Conservation (phyloP, 2,797 vertebrate species). For the Paramormyrops hopkinsi region DNA sequence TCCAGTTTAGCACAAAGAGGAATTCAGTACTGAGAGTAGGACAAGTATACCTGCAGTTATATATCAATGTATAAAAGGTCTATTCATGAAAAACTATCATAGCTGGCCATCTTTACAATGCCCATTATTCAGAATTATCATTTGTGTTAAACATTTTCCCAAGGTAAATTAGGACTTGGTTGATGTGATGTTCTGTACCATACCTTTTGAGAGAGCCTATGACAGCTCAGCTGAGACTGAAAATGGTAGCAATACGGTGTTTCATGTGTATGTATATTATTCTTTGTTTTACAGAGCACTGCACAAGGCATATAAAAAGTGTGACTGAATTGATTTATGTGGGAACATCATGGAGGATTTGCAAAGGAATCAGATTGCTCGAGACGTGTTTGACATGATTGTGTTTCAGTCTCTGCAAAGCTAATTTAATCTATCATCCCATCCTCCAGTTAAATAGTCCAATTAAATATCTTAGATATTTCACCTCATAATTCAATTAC, state of each 20-base stretch:
- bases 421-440: constrained; percentile 25
- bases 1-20: background rate
- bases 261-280: background rate
- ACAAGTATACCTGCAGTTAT: background rate
- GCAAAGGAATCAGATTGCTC: background rate
- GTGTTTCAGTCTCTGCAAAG: background rate
- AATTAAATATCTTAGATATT: background rate
- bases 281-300: background rate
- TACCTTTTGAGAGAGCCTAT: background rate
- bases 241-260: background rate
- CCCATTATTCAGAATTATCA: background rate
- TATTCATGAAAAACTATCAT: background rate
- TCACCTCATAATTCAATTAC: constrained; percentile 9
- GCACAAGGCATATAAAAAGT: background rate
- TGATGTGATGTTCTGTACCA: background rate
- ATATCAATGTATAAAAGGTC: background rate
- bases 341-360: background rate
- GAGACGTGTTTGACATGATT: constrained; percentile 2
- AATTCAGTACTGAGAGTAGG: background rate
- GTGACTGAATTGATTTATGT: background rate
- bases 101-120: background rate
- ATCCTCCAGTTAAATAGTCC: constrained; percentile 28
- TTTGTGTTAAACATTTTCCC: background rate
- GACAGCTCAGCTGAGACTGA: background rate
- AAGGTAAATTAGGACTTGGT: background rate